Conservation (phyloP, 1,140 invertebrate genomes). For the Dendrolimus punctatus region DNA sequence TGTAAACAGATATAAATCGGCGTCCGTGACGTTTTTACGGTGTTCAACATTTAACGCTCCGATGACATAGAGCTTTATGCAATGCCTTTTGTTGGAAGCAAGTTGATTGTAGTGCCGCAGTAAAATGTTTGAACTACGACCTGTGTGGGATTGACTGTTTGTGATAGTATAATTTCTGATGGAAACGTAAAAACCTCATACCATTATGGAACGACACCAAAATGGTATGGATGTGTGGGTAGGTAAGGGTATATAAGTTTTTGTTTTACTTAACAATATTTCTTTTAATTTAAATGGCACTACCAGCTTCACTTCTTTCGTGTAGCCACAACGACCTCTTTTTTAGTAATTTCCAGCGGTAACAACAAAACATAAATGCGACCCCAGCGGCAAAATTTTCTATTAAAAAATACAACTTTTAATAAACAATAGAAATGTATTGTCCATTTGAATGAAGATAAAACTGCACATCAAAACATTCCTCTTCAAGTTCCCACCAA, state of each 20-base stretch:
- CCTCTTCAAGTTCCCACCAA: too few relatives aligned
- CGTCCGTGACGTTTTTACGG: conserved; percentile 49
- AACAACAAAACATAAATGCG: too few relatives aligned
- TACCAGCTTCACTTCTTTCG: too few relatives aligned
- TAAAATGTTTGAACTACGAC: conserved; percentile 23
- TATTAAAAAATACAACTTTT: too few relatives aligned
- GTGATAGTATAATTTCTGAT: conserved; percentile 25
- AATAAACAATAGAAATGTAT: too few relatives aligned
- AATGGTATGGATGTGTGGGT: conserved; percentile 74
- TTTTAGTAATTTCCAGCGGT: too few relatives aligned
- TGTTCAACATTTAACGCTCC: conserved; percentile 40
- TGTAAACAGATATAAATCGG: conserved; percentile 62
- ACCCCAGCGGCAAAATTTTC: too few relatives aligned
- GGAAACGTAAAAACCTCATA: conserved; percentile 38
- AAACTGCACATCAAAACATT: too few relatives aligned
- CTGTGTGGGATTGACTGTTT: conserved; percentile 24
- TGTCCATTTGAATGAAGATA: too few relatives aligned
- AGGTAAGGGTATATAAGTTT: conserved; percentile 69
- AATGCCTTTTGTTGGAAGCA: conserved; percentile 26
- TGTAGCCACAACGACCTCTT: too few relatives aligned
- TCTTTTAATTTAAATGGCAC: too few relatives aligned
- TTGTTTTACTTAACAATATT: conserved; percentile 25
- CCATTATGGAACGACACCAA: conserved; percentile 71
- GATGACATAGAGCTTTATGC: conserved; percentile 16
- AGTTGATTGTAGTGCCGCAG: conserved; percentile 22